Percentiles rank a stretch among this genome's conserved stretches.
These are phyloP conservation scores for Acanthopleura granulata DNA, from an alignment of 2,888 invertebrate genomes.

Conservation along the genomic window DNA sequence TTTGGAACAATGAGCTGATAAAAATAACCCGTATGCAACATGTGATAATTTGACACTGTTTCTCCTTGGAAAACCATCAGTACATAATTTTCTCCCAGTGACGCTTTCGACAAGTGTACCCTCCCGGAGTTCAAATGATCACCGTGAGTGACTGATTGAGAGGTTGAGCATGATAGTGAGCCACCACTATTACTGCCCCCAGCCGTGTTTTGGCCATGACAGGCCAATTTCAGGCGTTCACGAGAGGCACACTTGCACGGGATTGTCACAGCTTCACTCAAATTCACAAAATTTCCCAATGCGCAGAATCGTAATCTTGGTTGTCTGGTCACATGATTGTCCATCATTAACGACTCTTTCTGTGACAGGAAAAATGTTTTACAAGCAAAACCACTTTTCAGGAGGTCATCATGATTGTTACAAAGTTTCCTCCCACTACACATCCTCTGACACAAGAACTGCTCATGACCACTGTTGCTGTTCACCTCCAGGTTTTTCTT, in stretches of 20 bases:
- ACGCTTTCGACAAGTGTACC: neutral
- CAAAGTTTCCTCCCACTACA: neutral
- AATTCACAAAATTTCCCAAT: neutral
- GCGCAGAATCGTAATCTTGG: conserved; percentile 12
- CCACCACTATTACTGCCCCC: neutral
- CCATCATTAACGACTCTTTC: neutral
- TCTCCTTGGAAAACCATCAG: neutral
- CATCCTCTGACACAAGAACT: too few species aligned
- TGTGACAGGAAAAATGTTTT: neutral
- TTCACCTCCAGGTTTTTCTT: too few species aligned
- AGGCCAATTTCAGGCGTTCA: neutral
- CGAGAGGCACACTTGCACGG: neutral
- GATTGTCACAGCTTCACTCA: neutral
- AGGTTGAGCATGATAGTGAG: neutral
- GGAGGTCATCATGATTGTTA: too few species aligned
- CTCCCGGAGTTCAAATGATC: neutral
- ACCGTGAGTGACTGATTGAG: neutral
- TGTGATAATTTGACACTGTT: neutral
- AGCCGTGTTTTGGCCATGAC: neutral
- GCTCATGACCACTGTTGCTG: neutral
- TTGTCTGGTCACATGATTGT: neutral
- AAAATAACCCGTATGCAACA: neutral
- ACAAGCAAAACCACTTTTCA: too few species aligned
- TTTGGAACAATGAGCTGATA: neutral
- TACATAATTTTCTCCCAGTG: neutral